Conservation (phyloP, 1,140 invertebrate species). For the Theocolax elegans region DNA sequence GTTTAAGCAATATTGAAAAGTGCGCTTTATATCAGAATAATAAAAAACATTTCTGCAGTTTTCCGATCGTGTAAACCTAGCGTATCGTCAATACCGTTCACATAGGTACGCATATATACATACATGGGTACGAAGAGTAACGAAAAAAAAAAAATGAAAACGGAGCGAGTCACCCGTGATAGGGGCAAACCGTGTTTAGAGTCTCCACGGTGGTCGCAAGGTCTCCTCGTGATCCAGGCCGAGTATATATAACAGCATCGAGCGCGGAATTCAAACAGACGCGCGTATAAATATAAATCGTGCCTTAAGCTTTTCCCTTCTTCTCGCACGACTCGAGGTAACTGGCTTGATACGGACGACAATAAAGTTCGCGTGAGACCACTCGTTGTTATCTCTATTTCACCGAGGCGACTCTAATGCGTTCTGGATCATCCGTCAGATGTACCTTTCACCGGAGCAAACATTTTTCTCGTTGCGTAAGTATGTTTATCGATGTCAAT, state of each 20-base stretch:
- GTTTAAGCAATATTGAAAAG: too few species aligned
- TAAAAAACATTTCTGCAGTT: too few species aligned
- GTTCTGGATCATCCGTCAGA: too few species aligned
- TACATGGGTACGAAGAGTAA: not conserved
- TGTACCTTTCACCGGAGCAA: too few species aligned
- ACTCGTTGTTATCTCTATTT: conserved; percentile 33
- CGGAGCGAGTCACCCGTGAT: not conserved
- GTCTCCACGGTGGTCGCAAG: not conserved
- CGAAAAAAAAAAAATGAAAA: not conserved
- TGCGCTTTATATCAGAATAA: too few species aligned
- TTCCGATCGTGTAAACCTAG: too few species aligned
- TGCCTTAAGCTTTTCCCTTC: not conserved
- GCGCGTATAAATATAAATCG: conserved; percentile 30
- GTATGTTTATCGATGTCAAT: too few species aligned
- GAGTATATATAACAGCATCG: conserved; percentile 22
- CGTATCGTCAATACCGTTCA: too few species aligned
- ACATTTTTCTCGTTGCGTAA: too few species aligned
- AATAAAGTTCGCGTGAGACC: not conserved
- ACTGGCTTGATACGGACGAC: conserved; percentile 3
- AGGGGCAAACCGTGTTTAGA: not conserved
- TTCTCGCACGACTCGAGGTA: not conserved
- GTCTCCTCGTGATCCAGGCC: conserved; percentile 41
- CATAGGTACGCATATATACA: too few species aligned
- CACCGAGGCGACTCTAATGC: too few species aligned
- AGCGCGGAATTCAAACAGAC: conserved; percentile 45